These are phyloP conservation scores for Tylochromis polylepis DNA, from an alignment of 2,113 vertebrate species.

Conservation along the genomic window DNA sequence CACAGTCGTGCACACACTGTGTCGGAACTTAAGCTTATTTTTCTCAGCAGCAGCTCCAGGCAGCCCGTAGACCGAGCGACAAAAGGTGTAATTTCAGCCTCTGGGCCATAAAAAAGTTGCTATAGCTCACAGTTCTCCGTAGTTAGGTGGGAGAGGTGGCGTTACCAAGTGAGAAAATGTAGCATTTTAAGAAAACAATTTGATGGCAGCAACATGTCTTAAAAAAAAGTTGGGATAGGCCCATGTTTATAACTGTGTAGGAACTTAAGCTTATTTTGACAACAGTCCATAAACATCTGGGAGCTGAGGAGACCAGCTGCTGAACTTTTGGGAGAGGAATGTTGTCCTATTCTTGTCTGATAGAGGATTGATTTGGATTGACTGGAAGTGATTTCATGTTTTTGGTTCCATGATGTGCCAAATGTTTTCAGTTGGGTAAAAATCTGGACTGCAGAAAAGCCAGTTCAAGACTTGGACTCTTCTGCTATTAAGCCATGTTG, in stretches of 20 bases:
- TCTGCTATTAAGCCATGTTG: neutral
- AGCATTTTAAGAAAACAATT: neutral
- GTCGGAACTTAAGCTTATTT: neutral
- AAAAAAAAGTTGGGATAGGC: neutral
- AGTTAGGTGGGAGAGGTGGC: neutral
- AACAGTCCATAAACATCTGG: neutral
- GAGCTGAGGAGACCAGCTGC: fast-evolving
- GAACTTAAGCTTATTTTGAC: neutral
- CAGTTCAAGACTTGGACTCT: neutral
- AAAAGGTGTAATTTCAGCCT: neutral
- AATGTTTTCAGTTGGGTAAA: neutral
- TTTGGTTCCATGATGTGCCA: neutral
- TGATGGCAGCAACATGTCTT: neutral
- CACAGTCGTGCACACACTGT: neutral
- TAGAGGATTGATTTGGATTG: neutral
- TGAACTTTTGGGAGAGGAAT: fast-evolving
- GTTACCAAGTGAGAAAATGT: neutral
- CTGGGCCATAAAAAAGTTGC: neutral
- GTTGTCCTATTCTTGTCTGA: neutral
- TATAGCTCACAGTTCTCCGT: neutral
- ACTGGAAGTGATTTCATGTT: fast-evolving
- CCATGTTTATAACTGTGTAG: neutral
- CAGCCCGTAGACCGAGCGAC: neutral
- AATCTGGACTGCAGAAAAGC: fast-evolving
- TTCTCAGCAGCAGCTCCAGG: neutral